Conservation (phyloP, 2,797 vertebrate species). For the Coccyzus lansbergi region DNA sequence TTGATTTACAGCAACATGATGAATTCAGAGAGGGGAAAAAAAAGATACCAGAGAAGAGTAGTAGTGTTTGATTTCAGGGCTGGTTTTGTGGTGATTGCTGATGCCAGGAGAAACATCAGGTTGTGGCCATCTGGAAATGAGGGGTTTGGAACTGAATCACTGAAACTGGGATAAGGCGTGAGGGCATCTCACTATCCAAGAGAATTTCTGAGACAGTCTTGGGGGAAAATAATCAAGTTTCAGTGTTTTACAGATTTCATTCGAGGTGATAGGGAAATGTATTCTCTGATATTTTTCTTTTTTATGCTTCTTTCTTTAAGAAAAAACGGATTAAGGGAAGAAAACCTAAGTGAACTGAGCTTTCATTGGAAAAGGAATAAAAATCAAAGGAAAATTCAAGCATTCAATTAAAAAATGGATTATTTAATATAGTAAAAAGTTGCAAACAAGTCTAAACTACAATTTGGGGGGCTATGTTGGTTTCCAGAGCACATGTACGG, state of each 20-base stretch:
- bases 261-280: background rate
- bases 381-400: background rate
- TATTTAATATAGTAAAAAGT: background rate
- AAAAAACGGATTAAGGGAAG: background rate
- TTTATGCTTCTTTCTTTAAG: background rate
- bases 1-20: background rate
- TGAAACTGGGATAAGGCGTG: background rate
- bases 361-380: background rate
- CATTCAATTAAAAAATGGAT: background rate
- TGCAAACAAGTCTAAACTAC: background rate
- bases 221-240: background rate
- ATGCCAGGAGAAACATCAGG: background rate
- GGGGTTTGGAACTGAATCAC: background rate
- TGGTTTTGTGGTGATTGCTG: background rate
- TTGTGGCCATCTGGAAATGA: background rate
- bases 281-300: background rate
- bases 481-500: background rate
- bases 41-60: background rate
- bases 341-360: background rate
- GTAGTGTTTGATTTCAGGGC: conserved; percentile 4
- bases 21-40: background rate
- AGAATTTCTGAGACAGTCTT: background rate
- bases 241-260: background rate
- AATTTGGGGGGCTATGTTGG: fast-evolving
- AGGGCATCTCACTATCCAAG: fast-evolving